A percentile compares a stretch with the other conserved stretches of the same genome.
Conservation (phyloP, 2,888 invertebrate species). For the Carcina quercana region DNA sequence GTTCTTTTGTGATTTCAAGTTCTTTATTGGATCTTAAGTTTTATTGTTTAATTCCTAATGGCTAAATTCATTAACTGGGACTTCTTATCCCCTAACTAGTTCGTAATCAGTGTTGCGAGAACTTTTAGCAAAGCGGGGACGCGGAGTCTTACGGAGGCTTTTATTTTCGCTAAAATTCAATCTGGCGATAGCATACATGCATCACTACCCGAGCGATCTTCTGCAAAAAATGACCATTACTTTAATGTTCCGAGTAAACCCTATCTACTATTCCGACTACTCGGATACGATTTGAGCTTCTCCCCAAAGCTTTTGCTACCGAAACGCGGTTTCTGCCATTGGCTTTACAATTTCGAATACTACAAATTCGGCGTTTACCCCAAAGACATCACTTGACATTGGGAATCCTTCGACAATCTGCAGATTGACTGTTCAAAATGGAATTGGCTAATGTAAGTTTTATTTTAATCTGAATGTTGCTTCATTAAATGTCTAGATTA, state of each 20-base stretch:
- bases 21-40: constrained; percentile 7
- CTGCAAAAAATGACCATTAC: constrained; percentile 69
- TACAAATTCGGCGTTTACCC: constrained; percentile 64
- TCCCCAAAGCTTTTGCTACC: constrained; percentile 37
- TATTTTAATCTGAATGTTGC: not conserved
- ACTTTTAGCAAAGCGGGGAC: constrained; percentile 2
- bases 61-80: constrained; percentile 61
- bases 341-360: constrained; percentile 67
- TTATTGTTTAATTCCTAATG: constrained; percentile 41
- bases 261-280: constrained; percentile 80
- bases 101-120: constrained; percentile 14
- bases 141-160: constrained; percentile 11
- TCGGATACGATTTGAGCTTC: constrained; percentile 75
- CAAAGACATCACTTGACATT: constrained; percentile 62
- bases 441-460: constrained; percentile 76
- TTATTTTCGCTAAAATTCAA: constrained; percentile 37
- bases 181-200: constrained; percentile 58
- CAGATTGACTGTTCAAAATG: constrained; percentile 48
- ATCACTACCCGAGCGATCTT: constrained; percentile 47
- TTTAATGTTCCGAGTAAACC: constrained; percentile 74
- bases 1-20: not conserved
- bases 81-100: constrained; percentile 58
- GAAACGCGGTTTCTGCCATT: constrained; percentile 49
- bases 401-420: constrained; percentile 16
- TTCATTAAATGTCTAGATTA: not conserved